Evolutionary conservation across 2,888 invertebrate genomes (phyloP).

Genomic region (Cactoblastis cactorum): DNA sequence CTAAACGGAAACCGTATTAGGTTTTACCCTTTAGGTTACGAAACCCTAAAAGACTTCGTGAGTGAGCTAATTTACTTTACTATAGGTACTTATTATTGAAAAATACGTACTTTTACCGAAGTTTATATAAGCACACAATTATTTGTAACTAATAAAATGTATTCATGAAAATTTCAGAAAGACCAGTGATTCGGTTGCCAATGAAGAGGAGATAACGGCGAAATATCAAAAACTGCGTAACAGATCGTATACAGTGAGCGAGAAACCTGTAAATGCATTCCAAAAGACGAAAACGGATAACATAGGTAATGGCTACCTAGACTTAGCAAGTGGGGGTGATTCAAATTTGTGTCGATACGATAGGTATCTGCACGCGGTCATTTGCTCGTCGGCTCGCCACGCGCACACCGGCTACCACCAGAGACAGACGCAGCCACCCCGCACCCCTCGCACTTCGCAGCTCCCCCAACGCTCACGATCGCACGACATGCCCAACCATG

Average conservation of each 20-base stretch:
- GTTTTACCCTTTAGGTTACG: no score
- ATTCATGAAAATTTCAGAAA: constrained; percentile 68
- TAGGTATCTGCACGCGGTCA: constrained; percentile 81
- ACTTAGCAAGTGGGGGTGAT: constrained; percentile 80
- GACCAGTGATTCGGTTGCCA: constrained; percentile 66
- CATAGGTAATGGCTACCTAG: constrained; percentile 77
- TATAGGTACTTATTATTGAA: no score
- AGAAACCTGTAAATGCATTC: constrained; percentile 63
- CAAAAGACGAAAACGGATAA: constrained; percentile 60
- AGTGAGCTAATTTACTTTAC: no score
- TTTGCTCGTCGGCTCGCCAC: constrained; percentile 76
- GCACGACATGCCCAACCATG: constrained; percentile 53
- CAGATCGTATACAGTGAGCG: constrained; percentile 75
- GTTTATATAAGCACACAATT: no score
- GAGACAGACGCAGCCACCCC: constrained; percentile 47
- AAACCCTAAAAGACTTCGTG: no score
- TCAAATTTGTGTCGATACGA: constrained; percentile 79
- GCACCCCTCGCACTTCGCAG: constrained; percentile 35
- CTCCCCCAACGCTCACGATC: constrained; percentile 29
- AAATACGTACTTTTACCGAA: no score
- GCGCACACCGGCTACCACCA: constrained; percentile 71
- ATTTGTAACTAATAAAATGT: neutral
- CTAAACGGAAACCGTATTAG: no score
- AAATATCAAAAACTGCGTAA: constrained; percentile 70
- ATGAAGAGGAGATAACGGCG: constrained; percentile 57